A percentile compares a stretch with the other conserved stretches of the same genome.
These are phyloP conservation scores for Watsonalla cultraria DNA, from an alignment of 2,888 invertebrate species.

Conservation along the genomic window DNA sequence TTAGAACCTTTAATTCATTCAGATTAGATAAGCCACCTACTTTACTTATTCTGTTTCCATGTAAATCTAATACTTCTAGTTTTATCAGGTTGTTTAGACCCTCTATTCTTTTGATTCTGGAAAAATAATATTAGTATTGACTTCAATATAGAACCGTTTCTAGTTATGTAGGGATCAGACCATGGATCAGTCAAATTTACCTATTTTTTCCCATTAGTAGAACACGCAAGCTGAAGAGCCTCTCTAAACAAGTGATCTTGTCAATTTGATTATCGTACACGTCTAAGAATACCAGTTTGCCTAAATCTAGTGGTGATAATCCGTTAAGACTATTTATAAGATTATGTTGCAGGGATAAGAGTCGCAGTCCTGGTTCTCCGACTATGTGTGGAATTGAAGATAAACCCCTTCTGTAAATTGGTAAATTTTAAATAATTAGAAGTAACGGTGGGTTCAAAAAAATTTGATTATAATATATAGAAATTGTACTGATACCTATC, in stretches of 20 bases:
- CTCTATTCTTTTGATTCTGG: slow-evolving; percentile 88
- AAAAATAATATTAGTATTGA: slow-evolving; percentile 24
- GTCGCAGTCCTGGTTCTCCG: slow-evolving; percentile 87
- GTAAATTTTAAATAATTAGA: background rate
- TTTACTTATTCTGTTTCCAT: slow-evolving; percentile 92
- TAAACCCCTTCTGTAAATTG: slow-evolving; percentile 82
- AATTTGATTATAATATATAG: too few species aligned
- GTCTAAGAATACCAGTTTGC: slow-evolving; percentile 93
- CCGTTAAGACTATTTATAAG: slow-evolving; percentile 87
- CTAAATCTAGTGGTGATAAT: slow-evolving; percentile 74
- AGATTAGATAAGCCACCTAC: slow-evolving; percentile 84
- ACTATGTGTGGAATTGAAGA: slow-evolving; percentile 90
- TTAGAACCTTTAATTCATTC: slow-evolving; percentile 90
- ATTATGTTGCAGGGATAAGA: slow-evolving; percentile 95
- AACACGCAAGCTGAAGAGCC: slow-evolving; percentile 88
- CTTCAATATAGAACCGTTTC: too few species aligned
- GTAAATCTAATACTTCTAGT: slow-evolving; percentile 94
- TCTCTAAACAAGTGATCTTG: slow-evolving; percentile 87
- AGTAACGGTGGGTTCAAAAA: background rate
- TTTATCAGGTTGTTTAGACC: slow-evolving; percentile 84
- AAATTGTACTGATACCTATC: slow-evolving; percentile 79
- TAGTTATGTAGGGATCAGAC: too few species aligned
- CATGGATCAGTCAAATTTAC: slow-evolving; percentile 44
- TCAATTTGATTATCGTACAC: slow-evolving; percentile 97
- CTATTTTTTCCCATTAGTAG: slow-evolving; percentile 95